phyloP scores from a whole-genome alignment of 2,797 vertebrate genomes.

The Microhierax caerulescens region DNA sequence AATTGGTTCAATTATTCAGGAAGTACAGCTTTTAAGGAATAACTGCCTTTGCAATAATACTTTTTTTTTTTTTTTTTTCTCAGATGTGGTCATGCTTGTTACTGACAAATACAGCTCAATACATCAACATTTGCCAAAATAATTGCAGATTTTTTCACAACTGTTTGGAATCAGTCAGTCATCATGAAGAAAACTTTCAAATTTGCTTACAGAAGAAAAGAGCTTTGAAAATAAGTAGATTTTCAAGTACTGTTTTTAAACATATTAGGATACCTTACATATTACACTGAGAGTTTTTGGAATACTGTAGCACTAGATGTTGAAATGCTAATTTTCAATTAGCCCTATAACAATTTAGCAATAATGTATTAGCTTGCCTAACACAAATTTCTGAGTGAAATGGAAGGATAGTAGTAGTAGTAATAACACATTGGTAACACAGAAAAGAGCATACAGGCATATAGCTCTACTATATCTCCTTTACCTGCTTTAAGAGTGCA shows the following conservation, averaged over 20 bases:
- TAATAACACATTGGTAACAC: neutral
- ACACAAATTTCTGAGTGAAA: neutral
- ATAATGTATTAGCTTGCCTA: neutral
- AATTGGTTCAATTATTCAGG: neutral
- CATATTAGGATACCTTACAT: neutral
- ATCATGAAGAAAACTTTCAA: neutral
- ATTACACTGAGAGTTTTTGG: neutral
- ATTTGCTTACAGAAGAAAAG: neutral
- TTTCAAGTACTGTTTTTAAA: neutral
- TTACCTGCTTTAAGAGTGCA: neutral
- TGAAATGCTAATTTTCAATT: neutral
- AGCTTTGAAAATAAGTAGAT: neutral
- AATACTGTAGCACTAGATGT: neutral
- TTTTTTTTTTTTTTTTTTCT: neutral
- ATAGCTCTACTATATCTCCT: rapidly evolving
- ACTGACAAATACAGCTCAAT: neutral
- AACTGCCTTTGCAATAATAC: neutral
- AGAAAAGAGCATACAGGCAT: neutral
- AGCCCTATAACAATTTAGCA: neutral
- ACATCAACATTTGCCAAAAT: neutral
- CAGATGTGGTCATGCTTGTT: neutral
- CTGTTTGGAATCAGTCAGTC: neutral
- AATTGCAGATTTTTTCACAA: neutral
- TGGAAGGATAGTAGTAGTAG: neutral
- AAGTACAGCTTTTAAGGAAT: neutral